These are phyloP conservation scores for Penaeus indicus DNA, from an alignment of 1,140 invertebrate genomes.

Conservation along the genomic window DNA sequence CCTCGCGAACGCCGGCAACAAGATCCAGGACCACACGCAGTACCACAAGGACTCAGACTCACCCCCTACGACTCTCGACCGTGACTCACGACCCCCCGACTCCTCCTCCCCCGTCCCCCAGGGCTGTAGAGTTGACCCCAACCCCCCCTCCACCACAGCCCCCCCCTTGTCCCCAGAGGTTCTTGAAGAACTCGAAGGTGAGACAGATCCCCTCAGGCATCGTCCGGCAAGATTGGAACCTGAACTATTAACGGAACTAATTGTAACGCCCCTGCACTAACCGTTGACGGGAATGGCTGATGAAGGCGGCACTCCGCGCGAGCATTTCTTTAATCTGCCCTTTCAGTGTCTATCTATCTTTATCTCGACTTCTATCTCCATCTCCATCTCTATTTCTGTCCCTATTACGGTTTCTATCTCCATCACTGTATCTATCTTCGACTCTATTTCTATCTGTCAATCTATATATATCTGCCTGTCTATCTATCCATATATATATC, in stretches of 20 bases:
- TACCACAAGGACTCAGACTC: not conserved
- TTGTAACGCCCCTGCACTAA: too few species aligned
- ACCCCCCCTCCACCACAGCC: slow-evolving; percentile 30
- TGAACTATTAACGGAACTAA: slow-evolving; percentile 37
- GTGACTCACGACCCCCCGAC: slow-evolving; percentile 7
- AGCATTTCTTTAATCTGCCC: not conserved
- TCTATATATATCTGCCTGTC: too few species aligned
- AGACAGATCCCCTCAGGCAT: slow-evolving; percentile 32
- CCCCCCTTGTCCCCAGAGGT: slow-evolving; percentile 29
- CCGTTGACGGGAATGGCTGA: too few species aligned
- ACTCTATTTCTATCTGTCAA: too few species aligned
- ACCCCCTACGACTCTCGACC: not conserved
- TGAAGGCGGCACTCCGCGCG: too few species aligned
- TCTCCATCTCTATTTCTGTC: too few species aligned
- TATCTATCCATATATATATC: too few species aligned
- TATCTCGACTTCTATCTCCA: too few species aligned
- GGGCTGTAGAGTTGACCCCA: slow-evolving; percentile 34
- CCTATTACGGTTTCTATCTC: not conserved
- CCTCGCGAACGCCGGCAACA: not conserved
- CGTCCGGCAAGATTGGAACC: slow-evolving; percentile 47
- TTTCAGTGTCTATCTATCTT: not conserved
- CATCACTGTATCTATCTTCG: not conserved
- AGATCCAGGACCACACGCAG: not conserved
- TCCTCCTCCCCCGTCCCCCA: not conserved
- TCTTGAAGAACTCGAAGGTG: slow-evolving; percentile 46